These are phyloP conservation scores for Dryocosmus kuriphilus DNA, from an alignment of 2,888 invertebrate species.

Conservation along the genomic window DNA sequence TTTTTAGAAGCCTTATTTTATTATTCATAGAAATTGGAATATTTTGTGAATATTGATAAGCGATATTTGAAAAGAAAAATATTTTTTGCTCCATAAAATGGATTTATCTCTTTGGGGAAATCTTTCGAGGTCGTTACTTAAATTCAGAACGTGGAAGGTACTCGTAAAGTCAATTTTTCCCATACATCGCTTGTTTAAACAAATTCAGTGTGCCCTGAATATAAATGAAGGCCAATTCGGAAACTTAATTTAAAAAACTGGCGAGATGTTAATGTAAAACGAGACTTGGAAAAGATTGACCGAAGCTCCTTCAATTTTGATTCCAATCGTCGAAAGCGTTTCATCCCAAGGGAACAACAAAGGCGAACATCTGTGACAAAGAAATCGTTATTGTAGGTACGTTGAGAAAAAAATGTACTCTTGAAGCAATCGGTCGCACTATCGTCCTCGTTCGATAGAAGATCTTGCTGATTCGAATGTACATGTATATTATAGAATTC, in stretches of 20 bases:
- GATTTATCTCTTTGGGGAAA: constrained; percentile 18
- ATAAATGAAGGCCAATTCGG: constrained; percentile 13
- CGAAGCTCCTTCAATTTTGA: constrained; percentile 14
- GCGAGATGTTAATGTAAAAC: not conserved
- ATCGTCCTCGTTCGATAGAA: too few relatives aligned
- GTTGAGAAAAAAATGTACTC: too few relatives aligned
- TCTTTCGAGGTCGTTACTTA: not conserved
- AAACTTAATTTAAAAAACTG: constrained; percentile 9
- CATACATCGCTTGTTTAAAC: not conserved
- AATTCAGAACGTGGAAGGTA: not conserved
- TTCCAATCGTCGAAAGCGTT: not conserved
- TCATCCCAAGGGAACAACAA: not conserved
- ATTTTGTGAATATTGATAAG: not conserved
- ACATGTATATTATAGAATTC: too few relatives aligned
- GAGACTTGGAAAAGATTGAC: not conserved
- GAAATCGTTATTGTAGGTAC: too few relatives aligned
- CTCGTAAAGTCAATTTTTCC: too few relatives aligned
- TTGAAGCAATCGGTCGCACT: too few relatives aligned
- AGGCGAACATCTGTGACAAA: not conserved
- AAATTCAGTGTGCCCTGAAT: not conserved
- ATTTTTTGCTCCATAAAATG: not conserved
- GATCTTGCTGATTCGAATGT: too few relatives aligned
- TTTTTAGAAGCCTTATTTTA: too few relatives aligned
- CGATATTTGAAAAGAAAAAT: not conserved
- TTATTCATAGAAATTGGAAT: not conserved